A percentile compares a stretch with the other conserved stretches of the same genome.
phyloP scores from a whole-genome alignment of 2,888 invertebrate genomes.

The Flexamia atlantica region DNA sequence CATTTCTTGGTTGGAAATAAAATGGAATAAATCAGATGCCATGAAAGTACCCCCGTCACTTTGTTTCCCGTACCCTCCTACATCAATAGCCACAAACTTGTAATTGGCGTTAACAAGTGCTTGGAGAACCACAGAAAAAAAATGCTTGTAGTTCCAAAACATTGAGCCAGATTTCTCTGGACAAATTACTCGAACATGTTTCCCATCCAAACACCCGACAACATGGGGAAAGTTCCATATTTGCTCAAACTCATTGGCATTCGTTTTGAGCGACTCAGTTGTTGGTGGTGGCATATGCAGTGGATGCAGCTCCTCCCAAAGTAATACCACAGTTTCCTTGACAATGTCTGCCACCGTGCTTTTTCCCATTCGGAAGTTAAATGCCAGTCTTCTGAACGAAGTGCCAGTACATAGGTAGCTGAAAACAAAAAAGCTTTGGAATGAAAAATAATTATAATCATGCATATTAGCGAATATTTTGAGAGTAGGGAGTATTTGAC shows the following conservation, averaged over 20 bases:
- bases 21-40: slow-evolving; percentile 46
- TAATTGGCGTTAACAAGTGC: slow-evolving; percentile 61
- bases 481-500: too few relatives aligned
- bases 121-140: slow-evolving; percentile 57
- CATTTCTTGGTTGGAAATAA: not conserved
- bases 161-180: too few relatives aligned
- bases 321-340: too few relatives aligned
- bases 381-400: too few relatives aligned
- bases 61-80: slow-evolving; percentile 70
- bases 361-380: too few relatives aligned
- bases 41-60: slow-evolving; percentile 69
- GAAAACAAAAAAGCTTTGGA: too few relatives aligned
- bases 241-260: slow-evolving; percentile 45
- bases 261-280: slow-evolving; percentile 36
- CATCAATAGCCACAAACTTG: slow-evolving; percentile 62
- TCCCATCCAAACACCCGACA: slow-evolving; percentile 46
- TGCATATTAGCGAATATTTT: too few relatives aligned
- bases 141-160: slow-evolving; percentile 58
- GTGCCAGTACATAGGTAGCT: too few relatives aligned
- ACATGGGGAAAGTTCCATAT: slow-evolving; percentile 60
- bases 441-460: too few relatives aligned
- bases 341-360: too few relatives aligned
- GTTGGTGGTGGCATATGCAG: too few relatives aligned
- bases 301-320: too few relatives aligned
- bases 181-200: slow-evolving; percentile 51